Evolutionary conservation across 2,888 invertebrate genomes (phyloP).

Genomic region (Philopedon plagiatum): DNA sequence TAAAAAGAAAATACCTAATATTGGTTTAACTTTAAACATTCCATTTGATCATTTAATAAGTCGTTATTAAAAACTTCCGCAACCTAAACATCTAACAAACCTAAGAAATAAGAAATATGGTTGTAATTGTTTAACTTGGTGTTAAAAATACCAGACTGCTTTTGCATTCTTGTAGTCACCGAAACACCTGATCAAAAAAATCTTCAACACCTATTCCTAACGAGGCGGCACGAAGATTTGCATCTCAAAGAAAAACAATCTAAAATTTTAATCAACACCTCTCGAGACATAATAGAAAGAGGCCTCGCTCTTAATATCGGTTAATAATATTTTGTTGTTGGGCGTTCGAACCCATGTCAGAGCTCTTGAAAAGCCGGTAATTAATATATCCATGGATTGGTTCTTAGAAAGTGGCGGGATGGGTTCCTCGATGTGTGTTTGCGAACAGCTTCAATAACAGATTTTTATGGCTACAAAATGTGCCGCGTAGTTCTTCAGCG

Average conservation of each 20-base stretch:
- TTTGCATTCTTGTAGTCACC: too few relatives aligned
- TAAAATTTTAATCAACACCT: slow-evolving; percentile 59
- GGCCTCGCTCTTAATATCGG: slow-evolving; percentile 55
- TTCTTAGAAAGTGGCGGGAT: slow-evolving; percentile 36
- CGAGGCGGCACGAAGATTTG: slow-evolving; percentile 50
- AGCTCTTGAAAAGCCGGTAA: slow-evolving; percentile 45
- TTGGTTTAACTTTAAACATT: too few relatives aligned
- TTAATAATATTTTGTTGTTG: slow-evolving; percentile 54
- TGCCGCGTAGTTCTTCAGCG: too few relatives aligned
- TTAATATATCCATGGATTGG: slow-evolving; percentile 46
- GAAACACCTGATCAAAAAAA: slow-evolving; percentile 12
- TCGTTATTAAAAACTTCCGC: too few relatives aligned
- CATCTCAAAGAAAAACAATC: slow-evolving; percentile 59
- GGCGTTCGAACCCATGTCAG: slow-evolving; percentile 49
- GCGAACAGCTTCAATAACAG: not conserved
- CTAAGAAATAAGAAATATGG: too few relatives aligned
- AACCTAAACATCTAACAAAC: too few relatives aligned
- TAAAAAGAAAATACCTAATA: too few relatives aligned
- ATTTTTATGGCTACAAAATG: not conserved
- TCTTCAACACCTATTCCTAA: slow-evolving; percentile 9
- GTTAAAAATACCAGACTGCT: too few relatives aligned
- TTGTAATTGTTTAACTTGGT: too few relatives aligned
- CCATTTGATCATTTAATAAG: too few relatives aligned
- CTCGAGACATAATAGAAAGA: slow-evolving; percentile 55
- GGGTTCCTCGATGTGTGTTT: not conserved